Percentiles rank a stretch among this genome's conserved stretches.
These are phyloP conservation scores for Drymonia ruficornis DNA, from an alignment of 2,888 invertebrate species.

Conservation along the genomic window DNA sequence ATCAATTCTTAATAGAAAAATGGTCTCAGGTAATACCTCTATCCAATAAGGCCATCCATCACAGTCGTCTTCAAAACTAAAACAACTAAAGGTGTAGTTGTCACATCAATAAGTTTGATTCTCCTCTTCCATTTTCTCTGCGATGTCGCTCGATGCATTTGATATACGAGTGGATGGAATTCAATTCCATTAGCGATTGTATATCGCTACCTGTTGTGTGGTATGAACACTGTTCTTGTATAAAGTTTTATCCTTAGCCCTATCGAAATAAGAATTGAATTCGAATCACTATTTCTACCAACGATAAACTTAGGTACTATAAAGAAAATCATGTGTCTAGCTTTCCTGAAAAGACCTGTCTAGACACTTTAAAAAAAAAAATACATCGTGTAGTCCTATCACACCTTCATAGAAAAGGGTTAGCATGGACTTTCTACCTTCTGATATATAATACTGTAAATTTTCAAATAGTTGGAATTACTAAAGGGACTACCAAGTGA, in stretches of 20 bases:
- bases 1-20: background rate
- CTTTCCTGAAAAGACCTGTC: too few species aligned
- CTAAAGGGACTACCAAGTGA: too few species aligned
- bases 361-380: too few species aligned
- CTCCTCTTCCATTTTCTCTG: background rate
- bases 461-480: too few species aligned
- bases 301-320: too few species aligned
- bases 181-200: slow-evolving; percentile 7
- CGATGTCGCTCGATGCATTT: slow-evolving; percentile 1
- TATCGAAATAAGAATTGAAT: background rate
- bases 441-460: too few species aligned
- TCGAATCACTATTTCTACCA: too few species aligned
- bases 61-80: background rate
- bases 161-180: background rate
- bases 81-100: background rate
- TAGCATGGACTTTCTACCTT: too few species aligned
- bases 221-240: slow-evolving; percentile 5
- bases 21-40: background rate
- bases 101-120: background rate
- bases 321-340: too few species aligned
- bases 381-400: too few species aligned
- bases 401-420: too few species aligned
- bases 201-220: slow-evolving; percentile 12
- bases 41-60: background rate
- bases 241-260: too few species aligned